phyloP scores from a whole-genome alignment of 2,888 invertebrate genomes.

The Idaea biselata region DNA sequence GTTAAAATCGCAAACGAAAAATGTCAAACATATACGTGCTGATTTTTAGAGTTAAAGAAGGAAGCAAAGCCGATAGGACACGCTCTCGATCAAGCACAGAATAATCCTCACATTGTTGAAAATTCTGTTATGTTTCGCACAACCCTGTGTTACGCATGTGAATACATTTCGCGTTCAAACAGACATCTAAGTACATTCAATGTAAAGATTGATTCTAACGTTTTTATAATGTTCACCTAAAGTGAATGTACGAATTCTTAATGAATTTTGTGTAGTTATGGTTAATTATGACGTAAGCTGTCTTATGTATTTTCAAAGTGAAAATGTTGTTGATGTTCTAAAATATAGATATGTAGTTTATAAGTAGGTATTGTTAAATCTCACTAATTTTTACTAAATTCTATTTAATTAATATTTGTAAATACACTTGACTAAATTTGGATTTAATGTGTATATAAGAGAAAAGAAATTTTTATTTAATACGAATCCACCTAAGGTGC shows the following conservation, averaged over 20 bases:
- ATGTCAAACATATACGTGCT: too few relatives aligned
- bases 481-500: constrained; percentile 77
- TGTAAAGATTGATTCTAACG: constrained; percentile 43
- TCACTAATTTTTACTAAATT: constrained; percentile 81
- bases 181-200: constrained; percentile 42
- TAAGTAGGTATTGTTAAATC: constrained; percentile 79
- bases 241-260: constrained; percentile 57
- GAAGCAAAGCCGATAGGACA: background rate
- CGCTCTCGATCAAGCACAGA: background rate
- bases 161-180: constrained; percentile 43
- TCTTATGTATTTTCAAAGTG: constrained; percentile 69
- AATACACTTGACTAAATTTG: constrained; percentile 80
- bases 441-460: constrained; percentile 81
- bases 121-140: constrained; percentile 40
- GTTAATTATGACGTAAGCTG: constrained; percentile 53
- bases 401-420: constrained; percentile 82
- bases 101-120: constrained; percentile 43
- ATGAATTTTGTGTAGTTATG: constrained; percentile 63
- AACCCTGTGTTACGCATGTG: constrained; percentile 37
- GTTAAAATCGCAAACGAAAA: too few relatives aligned
- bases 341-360: constrained; percentile 55
- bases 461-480: constrained; percentile 76
- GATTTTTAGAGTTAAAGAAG: constrained; percentile 6
- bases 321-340: constrained; percentile 79
- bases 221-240: constrained; percentile 57